Base-by-base conservation (phyloP, 2,113 vertebrate species). In the Nesoenas mayeri region DNA sequence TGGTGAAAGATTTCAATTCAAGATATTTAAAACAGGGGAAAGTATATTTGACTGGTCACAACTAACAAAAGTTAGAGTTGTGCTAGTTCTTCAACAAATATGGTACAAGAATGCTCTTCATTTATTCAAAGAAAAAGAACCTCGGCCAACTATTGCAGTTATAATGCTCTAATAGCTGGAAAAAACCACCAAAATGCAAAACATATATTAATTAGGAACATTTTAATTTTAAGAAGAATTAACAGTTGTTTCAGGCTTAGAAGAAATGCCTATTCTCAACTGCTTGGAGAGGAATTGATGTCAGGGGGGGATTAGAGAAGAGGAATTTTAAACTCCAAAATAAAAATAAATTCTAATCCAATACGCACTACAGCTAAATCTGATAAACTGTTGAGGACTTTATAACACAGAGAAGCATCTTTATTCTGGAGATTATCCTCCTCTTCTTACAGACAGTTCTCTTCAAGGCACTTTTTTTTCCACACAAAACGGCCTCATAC, bases 1-100 rank as follows among this genome's bases (percentile, higher is more conserved):
- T 31, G 21, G 58, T 65, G 40, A 84, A 87, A 94, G 24, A 62
- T 65, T 92, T 40, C 82, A 40, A 34, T 92, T 94, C 91, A 77
- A 69, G 77, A 36, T 83, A 88, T 89, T 90, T 95, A 62, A 89
- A 92, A 40, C 18, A 65, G 26, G 15, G 34, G 61, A 71, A 95
- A 93, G 85, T 34, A 69, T 29, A 61, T 4, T 80, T 29, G 21
- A 67, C 34, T 16, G 32, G 75, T 64, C 36, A 87, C 24, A 88
- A 79, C 12, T 67, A 47, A 47, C 44, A 47, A 18, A 47, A 47
- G 58, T 67, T 67, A 80, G 38, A 83, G 29, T 29, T 92, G 64
- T 84, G 56, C 74, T 85, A 85, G 80, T 89, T 91, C 74, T 71
- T 77, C 77, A 61, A 17, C 34, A 4, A 96, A 34, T 69, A 34